These are phyloP conservation scores for Melanostoma scalare DNA, from an alignment of 2,888 invertebrate species.

Conservation along the genomic window DNA sequence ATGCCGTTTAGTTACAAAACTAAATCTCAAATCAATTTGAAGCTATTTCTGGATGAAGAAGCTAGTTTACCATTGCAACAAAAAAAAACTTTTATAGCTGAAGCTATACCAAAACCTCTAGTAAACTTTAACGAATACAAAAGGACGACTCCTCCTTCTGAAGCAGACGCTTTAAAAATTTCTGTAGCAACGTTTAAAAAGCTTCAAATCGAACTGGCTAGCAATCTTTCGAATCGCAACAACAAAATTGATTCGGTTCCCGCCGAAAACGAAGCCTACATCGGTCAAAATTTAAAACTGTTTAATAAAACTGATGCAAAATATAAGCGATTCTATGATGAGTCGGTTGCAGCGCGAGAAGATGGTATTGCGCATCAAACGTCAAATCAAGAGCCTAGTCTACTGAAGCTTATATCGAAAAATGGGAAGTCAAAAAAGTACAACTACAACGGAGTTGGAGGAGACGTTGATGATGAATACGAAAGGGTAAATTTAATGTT, in stretches of 20 bases:
- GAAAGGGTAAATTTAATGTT: conserved; percentile 65
- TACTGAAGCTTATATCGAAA: conserved; percentile 62
- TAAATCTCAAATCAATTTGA: conserved; percentile 89
- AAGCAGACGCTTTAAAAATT: conserved; percentile 27
- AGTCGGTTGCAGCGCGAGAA: conserved; percentile 5
- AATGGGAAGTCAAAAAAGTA: conserved; percentile 56
- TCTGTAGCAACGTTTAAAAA: conserved; percentile 79
- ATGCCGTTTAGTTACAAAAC: conserved; percentile 94
- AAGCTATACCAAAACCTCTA: conserved; percentile 5
- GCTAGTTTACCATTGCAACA: background rate
- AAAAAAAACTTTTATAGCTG: conserved; percentile 13
- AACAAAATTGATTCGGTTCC: conserved; percentile 14
- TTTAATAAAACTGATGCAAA: conserved; percentile 60
- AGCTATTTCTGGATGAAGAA: conserved; percentile 78
- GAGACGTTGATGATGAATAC: conserved; percentile 61
- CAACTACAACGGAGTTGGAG: conserved; percentile 44
- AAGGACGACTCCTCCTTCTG: background rate
- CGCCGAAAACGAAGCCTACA: conserved; percentile 22
- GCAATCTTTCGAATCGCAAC: conserved; percentile 53
- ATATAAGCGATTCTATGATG: conserved; percentile 62
- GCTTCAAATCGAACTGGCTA: conserved; percentile 51
- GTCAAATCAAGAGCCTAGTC: conserved; percentile 35
- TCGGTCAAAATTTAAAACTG: conserved; percentile 34
- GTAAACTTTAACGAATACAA: conserved; percentile 29
- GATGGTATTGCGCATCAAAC: conserved; percentile 17